phyloP scores from a whole-genome alignment of 2,797 vertebrate genomes.

The Chloroceryle inda region DNA sequence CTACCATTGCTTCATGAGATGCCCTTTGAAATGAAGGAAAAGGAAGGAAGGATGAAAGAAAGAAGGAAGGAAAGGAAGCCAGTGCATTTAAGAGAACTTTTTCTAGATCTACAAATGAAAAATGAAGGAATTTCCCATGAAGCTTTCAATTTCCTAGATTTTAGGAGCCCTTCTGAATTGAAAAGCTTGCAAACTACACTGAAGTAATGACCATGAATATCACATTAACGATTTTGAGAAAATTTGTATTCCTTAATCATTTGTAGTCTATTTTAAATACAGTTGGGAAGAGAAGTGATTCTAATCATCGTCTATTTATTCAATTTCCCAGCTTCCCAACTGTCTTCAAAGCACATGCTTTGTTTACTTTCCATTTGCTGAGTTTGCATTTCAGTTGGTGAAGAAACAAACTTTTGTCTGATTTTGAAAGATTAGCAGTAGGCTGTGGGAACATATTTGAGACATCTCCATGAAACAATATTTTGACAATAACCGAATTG shows the following conservation, averaged over 20 bases:
- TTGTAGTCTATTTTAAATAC: neutral
- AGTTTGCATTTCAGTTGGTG: neutral
- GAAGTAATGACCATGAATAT: neutral
- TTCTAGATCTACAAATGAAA: neutral
- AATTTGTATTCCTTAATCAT: neutral
- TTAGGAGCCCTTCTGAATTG: neutral
- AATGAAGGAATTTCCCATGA: neutral
- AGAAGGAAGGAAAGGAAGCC: neutral
- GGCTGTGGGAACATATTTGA: neutral
- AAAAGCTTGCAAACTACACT: neutral
- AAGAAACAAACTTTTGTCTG: neutral
- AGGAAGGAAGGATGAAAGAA: neutral
- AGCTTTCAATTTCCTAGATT: neutral
- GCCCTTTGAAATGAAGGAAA: neutral
- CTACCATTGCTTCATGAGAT: neutral
- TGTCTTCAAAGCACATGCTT: neutral
- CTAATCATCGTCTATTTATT: neutral
- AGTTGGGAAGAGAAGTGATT: neutral
- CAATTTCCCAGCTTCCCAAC: neutral
- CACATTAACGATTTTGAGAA: neutral
- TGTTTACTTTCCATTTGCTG: neutral
- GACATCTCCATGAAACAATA: neutral
- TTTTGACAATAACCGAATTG: neutral
- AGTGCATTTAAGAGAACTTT: neutral
- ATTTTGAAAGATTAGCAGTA: neutral